Percentiles rank a stretch among this genome's conserved stretches.
Conservation (phyloP, 2,888 invertebrate species). For the Dione juno region DNA sequence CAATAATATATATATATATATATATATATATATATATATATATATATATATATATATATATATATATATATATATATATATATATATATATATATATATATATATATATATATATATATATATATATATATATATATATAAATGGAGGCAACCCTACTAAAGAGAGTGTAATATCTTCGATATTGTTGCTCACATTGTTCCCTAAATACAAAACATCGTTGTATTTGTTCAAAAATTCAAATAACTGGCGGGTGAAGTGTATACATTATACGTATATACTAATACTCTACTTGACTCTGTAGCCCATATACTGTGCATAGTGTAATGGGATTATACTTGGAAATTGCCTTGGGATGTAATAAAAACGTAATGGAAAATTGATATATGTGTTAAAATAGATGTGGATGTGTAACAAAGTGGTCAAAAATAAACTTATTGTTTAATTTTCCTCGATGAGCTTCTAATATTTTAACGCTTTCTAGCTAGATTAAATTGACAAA, state of each 20-base stretch:
- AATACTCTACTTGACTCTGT: slow-evolving; percentile 5
- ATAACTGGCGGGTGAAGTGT: slow-evolving; percentile 33
- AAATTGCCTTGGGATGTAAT: slow-evolving; percentile 6
- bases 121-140: neutral
- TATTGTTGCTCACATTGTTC: slow-evolving; percentile 36
- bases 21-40: too few relatives aligned
- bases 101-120: too few relatives aligned
- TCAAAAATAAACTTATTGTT: too few relatives aligned
- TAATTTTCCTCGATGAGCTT: too few relatives aligned
- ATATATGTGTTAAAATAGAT: too few relatives aligned
- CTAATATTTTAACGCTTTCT: too few relatives aligned
- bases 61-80: too few relatives aligned
- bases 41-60: too few relatives aligned
- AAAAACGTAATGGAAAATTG: neutral
- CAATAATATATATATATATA: too few relatives aligned
- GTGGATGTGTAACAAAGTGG: too few relatives aligned
- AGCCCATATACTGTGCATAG: neutral
- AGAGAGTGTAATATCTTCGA: slow-evolving; percentile 32
- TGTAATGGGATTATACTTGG: slow-evolving; percentile 6
- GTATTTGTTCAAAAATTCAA: slow-evolving; percentile 40
- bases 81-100: too few relatives aligned
- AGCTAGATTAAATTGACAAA: too few relatives aligned
- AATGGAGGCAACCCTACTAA: slow-evolving; percentile 14
- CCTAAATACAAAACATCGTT: slow-evolving; percentile 37
- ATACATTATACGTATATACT: neutral